Evolutionary conservation across 2,888 invertebrate genomes (phyloP), one percentile per base, ranked within the genome.

Genomic region (Spialia ferax): DNA sequence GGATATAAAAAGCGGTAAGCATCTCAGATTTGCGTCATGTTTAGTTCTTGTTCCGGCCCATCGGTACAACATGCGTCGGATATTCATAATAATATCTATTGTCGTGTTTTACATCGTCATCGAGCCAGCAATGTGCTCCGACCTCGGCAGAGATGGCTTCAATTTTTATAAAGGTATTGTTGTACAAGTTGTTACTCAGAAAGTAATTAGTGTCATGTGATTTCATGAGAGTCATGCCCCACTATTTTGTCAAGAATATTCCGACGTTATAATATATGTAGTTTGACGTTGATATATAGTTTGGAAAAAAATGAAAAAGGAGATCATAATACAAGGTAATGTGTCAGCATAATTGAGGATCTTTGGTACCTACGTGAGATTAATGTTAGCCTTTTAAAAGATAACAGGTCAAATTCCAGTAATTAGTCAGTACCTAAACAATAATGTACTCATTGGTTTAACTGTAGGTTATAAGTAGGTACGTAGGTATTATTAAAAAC

Each of bases 161-260:
- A 93, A 92, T 81, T 89, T 86, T 74, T 92, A 92, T 75, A 93
- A 93, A 91, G 93, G 93, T 63, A 55, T n/a, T n/a, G n/a, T n/a
- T 0, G 15, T 42, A 23, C 5, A 4, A 15, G 11, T 55, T 32
- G 15, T 15, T 15, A 50, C 48, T 50, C 42, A 0, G 15, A 42
- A 6, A 42, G 42, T 42, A 42, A 42, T 42, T 42, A 42, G 42
- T 15, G 42, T 42, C 42, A 42, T 5, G n/a, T n/a, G n/a, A 38
- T 38, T 38, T 38, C 38, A 13, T 38, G n/a, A 13, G 38, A 38
- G 3, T 38, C 38, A 38, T 38, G 38, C 13, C n/a, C n/a, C 5
- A 3, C n/a, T 42, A 42, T 42, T 42, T 11, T 42, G 7, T 15
- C 38, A 38, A 38, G n/a, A 38, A 38, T 1, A 1, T 13, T n/a